These are phyloP conservation scores for Cepaea hortensis DNA, from an alignment of 2,888 invertebrate species.

Conservation along the genomic window DNA sequence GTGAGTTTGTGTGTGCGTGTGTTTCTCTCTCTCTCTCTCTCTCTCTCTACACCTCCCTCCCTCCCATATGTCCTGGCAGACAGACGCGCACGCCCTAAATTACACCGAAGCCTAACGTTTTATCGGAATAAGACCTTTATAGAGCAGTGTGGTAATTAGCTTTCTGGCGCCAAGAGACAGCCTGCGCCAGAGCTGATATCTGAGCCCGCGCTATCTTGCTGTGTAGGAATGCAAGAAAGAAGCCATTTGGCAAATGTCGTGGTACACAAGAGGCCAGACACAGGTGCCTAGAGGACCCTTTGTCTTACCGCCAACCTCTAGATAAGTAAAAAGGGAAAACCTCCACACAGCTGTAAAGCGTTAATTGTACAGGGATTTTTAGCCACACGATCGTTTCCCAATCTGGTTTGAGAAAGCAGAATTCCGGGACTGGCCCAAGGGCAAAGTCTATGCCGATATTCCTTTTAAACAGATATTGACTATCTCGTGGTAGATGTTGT, in stretches of 20 bases:
- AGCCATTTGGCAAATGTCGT: constrained; percentile 48
- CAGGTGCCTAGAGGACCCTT: not conserved
- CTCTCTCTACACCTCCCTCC: too few species aligned
- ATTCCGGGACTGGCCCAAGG: too few species aligned
- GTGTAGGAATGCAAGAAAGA: constrained; percentile 42
- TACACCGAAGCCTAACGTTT: not conserved
- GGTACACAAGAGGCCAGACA: not conserved
- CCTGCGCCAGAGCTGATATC: constrained; percentile 22
- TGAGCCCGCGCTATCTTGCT: constrained; percentile 26
- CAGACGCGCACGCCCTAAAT: constrained; percentile 1
- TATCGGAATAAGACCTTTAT: not conserved
- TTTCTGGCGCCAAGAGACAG: constrained; percentile 1
- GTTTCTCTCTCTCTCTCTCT: too few species aligned
- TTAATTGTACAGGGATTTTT: not conserved
- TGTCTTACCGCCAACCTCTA: not conserved
- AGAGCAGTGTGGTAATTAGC: constrained; percentile 9
- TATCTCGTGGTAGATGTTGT: too few species aligned
- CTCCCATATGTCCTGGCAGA: constrained; percentile 18
- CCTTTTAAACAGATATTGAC: too few species aligned
- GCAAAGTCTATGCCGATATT: too few species aligned
- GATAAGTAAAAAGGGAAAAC: not conserved
- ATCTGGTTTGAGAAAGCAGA: too few species aligned
- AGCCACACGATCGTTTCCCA: not conserved
- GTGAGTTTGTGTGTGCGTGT: too few species aligned
- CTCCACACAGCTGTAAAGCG: not conserved